phyloP scores from a whole-genome alignment of 2,888 invertebrate genomes.

The Onchidella celtica region DNA sequence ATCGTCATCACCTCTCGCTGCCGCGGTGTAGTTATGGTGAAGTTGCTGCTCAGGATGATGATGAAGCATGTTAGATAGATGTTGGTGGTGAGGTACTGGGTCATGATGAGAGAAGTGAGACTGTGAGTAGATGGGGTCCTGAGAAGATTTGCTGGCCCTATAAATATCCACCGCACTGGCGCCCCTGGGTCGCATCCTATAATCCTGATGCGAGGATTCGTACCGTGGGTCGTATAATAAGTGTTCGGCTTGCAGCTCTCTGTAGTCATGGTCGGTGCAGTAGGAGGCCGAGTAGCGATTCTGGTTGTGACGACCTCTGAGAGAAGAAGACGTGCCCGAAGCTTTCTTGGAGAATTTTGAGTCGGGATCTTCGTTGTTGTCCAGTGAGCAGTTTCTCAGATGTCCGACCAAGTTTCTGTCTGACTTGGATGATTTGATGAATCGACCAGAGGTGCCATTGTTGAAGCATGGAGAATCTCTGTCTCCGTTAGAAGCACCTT shows the following conservation, averaged over 20 bases:
- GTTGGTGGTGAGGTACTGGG: conserved; percentile 16
- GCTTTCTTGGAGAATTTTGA: neutral
- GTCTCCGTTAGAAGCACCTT: conserved; percentile 6
- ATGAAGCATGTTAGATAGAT: neutral
- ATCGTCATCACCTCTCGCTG: neutral
- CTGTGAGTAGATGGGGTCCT: neutral
- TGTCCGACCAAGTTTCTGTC: conserved; percentile 30
- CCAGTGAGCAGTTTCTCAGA: neutral
- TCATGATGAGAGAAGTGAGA: conserved; percentile 18
- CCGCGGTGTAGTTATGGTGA: neutral
- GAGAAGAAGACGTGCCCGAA: neutral
- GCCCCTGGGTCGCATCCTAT: neutral
- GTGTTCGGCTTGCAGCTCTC: neutral
- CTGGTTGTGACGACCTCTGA: neutral
- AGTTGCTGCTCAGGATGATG: neutral
- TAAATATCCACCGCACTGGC: neutral
- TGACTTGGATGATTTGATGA: conserved; percentile 19
- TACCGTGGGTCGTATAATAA: neutral
- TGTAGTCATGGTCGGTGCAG: conserved; percentile 1
- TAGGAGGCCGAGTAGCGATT: conserved; percentile 32
- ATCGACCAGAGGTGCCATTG: neutral
- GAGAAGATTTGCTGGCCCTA: neutral
- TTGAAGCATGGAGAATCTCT: neutral
- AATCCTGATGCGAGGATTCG: neutral
- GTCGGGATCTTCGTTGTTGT: neutral